Evolutionary conservation across 64 coral and sea anemone genomes (phyloP), one percentile per base, ranked within the genome.

Genomic region (Stichodactyla helianthus): DNA sequence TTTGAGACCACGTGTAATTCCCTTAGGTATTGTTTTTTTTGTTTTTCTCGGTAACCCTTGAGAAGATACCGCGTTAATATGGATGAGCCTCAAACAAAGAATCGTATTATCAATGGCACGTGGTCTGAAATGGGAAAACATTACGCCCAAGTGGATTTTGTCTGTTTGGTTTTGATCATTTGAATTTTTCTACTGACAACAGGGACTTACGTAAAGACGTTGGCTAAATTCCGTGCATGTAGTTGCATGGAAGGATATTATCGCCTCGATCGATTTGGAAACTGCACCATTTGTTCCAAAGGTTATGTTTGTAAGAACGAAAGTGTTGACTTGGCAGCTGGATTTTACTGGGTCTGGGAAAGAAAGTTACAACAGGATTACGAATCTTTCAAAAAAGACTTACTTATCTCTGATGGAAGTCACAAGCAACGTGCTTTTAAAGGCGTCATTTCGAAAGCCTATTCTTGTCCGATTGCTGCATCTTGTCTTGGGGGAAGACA

Each of bases 301-400:
- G 86, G 86, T 50, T 51, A 55, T 15, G 50, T 74, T 6, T 87
- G 86, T 77, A 18, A 19, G 4, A 87, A 87, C 51, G 86, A 87
- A 68, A 55, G 59, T 53, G 22, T 77, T 15, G 70, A 52, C 6
- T 25, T 77, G 26, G 7, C 27, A 68, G 71, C 62, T 20, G 86
- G 86, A 11, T 87, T 54, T 68, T 87, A 53, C 31, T 87, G 86
- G 86, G 74, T 27, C 35, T 87, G 86, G 86, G 52, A 77, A 87
- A 53, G 9, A 53, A 51, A 76, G 10, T 7, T 2, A n/a, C 28
- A 52, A 19, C 50, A 50, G 5, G 62, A 53, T 4, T 54, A 70
- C 52, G 19, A 76, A 77, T 15, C 7, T 77, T 67, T 70, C 64
- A 12, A 71, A 35, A 53, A 71, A 77, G 31, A 31, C 70, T 44